Percentiles rank a stretch among this genome's conserved stretches.
phyloP scores from a whole-genome alignment of 2,797 vertebrate genomes.

The Margarornis squamiger region DNA sequence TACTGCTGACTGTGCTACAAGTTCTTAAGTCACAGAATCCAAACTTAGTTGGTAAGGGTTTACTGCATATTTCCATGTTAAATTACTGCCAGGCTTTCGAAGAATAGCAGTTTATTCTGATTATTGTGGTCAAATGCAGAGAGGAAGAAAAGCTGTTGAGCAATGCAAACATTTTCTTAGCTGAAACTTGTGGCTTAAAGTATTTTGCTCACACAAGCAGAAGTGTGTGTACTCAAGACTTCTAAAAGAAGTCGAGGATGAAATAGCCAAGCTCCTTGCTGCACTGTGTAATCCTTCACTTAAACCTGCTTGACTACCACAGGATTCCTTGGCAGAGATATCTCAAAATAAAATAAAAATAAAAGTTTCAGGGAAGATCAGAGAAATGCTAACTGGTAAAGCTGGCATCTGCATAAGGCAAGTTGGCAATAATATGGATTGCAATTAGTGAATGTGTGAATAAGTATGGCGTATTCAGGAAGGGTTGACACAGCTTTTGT shows the following conservation, averaged over 20 bases:
- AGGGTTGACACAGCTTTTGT: neutral
- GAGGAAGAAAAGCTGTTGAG: slow-evolving; percentile 7
- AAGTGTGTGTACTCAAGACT: neutral
- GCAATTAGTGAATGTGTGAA: neutral
- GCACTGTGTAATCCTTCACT: neutral
- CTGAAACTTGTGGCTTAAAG: slow-evolving; percentile 27
- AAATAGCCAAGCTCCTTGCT: neutral
- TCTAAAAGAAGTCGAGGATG: neutral
- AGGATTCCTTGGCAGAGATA: neutral
- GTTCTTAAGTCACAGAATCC: slow-evolving; percentile 41
- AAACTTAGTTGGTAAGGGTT: slow-evolving; percentile 7
- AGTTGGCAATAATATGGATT: neutral
- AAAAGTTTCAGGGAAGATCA: neutral
- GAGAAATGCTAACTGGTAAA: neutral
- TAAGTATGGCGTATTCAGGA: neutral
- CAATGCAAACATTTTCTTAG: slow-evolving; percentile 26
- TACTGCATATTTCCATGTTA: slow-evolving; percentile 19
- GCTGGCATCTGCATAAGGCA: neutral
- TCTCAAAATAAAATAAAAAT: neutral
- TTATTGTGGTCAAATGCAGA: neutral
- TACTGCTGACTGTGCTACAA: slow-evolving; percentile 35
- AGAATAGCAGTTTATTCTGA: slow-evolving; percentile 21
- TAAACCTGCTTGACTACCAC: neutral
- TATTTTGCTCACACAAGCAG: neutral
- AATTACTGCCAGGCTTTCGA: slow-evolving; percentile 35